phyloP scores from a whole-genome alignment of 1,140 invertebrate species.

The Drosophila saltans region DNA sequence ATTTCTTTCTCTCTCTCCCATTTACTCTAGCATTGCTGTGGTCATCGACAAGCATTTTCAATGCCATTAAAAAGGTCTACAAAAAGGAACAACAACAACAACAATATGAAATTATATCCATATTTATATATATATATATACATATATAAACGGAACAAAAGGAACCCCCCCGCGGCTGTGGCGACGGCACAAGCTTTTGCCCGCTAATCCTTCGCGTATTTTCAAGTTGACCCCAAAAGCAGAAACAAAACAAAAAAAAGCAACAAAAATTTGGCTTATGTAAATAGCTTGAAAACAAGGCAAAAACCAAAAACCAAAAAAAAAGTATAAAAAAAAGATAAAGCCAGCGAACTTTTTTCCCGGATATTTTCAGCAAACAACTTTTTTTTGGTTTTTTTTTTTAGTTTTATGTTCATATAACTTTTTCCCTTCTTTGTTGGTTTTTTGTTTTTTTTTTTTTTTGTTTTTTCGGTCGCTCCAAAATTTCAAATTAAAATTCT shows the following conservation, averaged over 20 bases:
- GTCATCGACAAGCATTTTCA: conserved; percentile 71
- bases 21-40: conserved; percentile 34
- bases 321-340: conserved; percentile 20
- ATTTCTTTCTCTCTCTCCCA: too few relatives aligned
- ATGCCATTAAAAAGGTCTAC: conserved; percentile 75
- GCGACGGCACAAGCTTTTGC: conserved; percentile 55
- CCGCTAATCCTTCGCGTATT: conserved; percentile 75
- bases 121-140: conserved; percentile 9
- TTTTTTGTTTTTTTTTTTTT: conserved; percentile 62
- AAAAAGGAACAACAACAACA: conserved; percentile 4
- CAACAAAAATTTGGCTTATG: conserved; percentile 42
- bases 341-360: conserved; percentile 22
- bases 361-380: conserved; percentile 65
- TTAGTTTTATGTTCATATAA: conserved; percentile 76
- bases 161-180: conserved; percentile 14
- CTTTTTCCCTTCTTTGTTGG: conserved; percentile 34
- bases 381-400: conserved; percentile 59
- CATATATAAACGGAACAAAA: not conserved
- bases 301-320: conserved; percentile 29
- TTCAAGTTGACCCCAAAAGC: conserved; percentile 55
- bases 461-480: conserved; percentile 30
- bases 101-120: conserved; percentile 22
- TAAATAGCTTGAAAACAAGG: conserved; percentile 60
- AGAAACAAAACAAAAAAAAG: conserved; percentile 20
- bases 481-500: conserved; percentile 79